Evolutionary conservation across 1,140 invertebrate species (phyloP).

Genomic region (Neodiprion lecontei): DNA sequence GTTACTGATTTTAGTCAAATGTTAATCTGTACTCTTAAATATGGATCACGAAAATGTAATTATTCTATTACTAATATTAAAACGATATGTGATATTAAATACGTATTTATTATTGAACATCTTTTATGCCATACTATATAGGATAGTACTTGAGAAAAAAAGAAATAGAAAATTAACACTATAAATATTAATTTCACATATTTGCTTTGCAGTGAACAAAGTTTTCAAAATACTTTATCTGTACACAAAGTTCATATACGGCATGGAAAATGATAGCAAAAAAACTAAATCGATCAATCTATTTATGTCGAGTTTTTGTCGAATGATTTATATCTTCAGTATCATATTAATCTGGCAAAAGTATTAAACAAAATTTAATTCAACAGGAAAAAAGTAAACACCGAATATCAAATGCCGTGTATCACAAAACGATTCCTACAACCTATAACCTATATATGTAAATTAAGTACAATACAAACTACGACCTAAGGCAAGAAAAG

Average conservation of each 20-base stretch:
- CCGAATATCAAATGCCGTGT: background rate
- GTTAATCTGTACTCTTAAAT: constrained; percentile 31
- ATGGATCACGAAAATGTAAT: constrained; percentile 30
- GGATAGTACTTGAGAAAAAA: background rate
- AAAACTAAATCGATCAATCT: background rate
- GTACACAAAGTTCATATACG: background rate
- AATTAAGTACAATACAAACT: background rate
- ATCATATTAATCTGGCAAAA: no score
- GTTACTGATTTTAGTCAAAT: constrained; percentile 28
- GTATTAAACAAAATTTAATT: no score
- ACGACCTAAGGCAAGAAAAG: background rate
- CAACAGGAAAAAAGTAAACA: no score
- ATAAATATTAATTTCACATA: constrained; percentile 8
- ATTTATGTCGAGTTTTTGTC: no score
- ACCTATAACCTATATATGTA: background rate
- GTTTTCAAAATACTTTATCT: background rate
- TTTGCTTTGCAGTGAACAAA: background rate
- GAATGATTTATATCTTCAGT: no score
- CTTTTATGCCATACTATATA: background rate
- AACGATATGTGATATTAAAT: constrained; percentile 8
- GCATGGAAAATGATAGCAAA: background rate
- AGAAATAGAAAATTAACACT: constrained; percentile 10
- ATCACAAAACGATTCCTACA: background rate
- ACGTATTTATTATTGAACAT: background rate
- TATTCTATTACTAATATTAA: constrained; percentile 21